Percentiles rank a stretch among this genome's conserved stretches.
phyloP scores from a whole-genome alignment of 2,797 vertebrate species.

The Alcedo atthis region DNA sequence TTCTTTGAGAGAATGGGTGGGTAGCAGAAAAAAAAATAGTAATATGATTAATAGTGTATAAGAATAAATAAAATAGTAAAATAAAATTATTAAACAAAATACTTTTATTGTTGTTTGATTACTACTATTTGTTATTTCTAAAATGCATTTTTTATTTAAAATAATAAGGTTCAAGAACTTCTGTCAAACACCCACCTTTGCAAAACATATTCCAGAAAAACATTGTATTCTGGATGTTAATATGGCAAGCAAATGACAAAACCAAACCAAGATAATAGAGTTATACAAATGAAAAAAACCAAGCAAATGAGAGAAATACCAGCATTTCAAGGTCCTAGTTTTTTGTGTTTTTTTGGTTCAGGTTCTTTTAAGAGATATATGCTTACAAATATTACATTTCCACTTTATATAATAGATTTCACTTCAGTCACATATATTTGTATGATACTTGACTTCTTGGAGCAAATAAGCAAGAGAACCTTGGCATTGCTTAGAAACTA shows the following conservation, averaged over 20 bases:
- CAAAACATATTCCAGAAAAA: not conserved
- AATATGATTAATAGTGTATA: not conserved
- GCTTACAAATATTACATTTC: not conserved
- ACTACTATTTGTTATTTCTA: not conserved
- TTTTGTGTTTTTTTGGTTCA: not conserved
- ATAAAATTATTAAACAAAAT: not conserved
- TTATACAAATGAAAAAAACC: not conserved
- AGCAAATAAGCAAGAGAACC: not conserved
- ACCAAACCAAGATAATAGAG: not conserved
- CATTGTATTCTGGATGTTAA: not conserved
- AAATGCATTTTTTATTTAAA: not conserved
- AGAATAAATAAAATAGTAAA: not conserved
- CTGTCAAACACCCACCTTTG: not conserved
- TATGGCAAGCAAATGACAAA: not conserved
- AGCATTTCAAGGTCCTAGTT: not conserved
- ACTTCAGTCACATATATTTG: not conserved
- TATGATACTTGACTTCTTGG: not conserved
- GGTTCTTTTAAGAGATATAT: not conserved
- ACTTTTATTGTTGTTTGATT: not conserved
- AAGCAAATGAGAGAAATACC: not conserved
- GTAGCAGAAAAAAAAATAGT: not conserved
- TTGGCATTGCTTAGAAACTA: not conserved
- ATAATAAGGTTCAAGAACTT: not conserved
- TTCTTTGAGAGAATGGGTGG: not conserved
- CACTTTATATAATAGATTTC: not conserved